Evolutionary conservation across 1,140 invertebrate species (phyloP).

Genomic region (Drosophila lini): DNA sequence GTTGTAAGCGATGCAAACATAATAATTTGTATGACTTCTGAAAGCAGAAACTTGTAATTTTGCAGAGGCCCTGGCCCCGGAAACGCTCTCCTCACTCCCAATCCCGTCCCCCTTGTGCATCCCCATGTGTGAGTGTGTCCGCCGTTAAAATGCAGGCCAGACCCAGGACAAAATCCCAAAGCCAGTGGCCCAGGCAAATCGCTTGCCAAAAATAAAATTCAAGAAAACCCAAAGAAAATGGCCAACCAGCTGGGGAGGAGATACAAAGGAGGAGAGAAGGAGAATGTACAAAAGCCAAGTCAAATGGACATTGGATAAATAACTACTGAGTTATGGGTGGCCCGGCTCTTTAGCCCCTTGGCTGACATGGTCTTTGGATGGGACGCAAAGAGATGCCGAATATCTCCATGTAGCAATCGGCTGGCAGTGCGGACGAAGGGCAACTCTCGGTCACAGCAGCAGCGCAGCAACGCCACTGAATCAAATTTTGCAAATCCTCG

Average conservation of each 20-base stretch:
- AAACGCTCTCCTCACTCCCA: constrained; percentile 5
- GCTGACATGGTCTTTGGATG: constrained; percentile 33
- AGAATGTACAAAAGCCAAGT: constrained; percentile 68
- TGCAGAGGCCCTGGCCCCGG: constrained; percentile 55
- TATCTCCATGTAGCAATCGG: constrained; percentile 79
- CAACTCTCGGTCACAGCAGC: constrained; percentile 15
- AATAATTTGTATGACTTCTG: constrained; percentile 82
- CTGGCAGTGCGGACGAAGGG: constrained; percentile 32
- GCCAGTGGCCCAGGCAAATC: constrained; percentile 51
- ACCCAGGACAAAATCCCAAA: constrained; percentile 32
- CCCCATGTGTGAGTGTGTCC: constrained; percentile 23
- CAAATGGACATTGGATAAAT: constrained; percentile 79
- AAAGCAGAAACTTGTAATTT: constrained; percentile 83
- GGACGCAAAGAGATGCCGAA: constrained; percentile 65
- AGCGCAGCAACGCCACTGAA: constrained; percentile 53
- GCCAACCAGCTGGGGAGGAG: constrained; percentile 18
- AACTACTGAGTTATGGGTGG: constrained; percentile 79
- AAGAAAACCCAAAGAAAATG: constrained; percentile 49
- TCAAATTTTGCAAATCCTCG: constrained; percentile 77
- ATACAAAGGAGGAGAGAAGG: constrained; percentile 4
- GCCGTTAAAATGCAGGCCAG: constrained; percentile 71
- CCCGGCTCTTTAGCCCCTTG: constrained; percentile 46
- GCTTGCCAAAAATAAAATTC: constrained; percentile 68
- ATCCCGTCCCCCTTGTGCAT: background rate
- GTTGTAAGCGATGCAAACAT: constrained; percentile 82